Percentiles rank a stretch among this genome's conserved stretches.
Conservation (phyloP, 2,888 invertebrate genomes). For the Lingula anatina region DNA sequence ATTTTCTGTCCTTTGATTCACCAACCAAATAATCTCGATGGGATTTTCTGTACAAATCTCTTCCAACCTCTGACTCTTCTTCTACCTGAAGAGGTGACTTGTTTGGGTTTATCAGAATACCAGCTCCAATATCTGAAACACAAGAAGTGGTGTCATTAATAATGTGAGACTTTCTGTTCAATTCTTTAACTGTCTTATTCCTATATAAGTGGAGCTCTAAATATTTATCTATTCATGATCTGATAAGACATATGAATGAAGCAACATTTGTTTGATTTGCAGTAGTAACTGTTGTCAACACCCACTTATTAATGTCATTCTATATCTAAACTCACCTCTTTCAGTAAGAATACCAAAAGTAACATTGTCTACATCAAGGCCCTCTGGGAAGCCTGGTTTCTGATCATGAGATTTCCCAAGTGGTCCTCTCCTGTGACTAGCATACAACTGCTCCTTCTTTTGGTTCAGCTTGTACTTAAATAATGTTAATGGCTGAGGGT, state of each 20-base stretch:
- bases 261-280: not conserved
- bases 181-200: too few species aligned
- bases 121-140: slow-evolving; percentile 34
- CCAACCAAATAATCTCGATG: slow-evolving; percentile 42
- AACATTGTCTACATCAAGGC: slow-evolving; percentile 25
- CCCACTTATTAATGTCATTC: too few species aligned
- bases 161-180: too few species aligned
- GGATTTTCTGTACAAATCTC: slow-evolving; percentile 40
- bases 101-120: slow-evolving; percentile 47
- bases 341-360: slow-evolving; percentile 45
- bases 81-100: slow-evolving; percentile 38
- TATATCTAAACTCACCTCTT: too few species aligned
- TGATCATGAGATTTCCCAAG: slow-evolving; percentile 44
- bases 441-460: slow-evolving; percentile 37
- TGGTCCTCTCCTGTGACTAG: slow-evolving; percentile 33
- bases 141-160: too few species aligned
- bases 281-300: too few species aligned
- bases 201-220: too few species aligned
- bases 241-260: too few species aligned
- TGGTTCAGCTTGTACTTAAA: slow-evolving; percentile 38
- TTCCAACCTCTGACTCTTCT: slow-evolving; percentile 30
- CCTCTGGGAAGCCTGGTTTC: slow-evolving; percentile 27
- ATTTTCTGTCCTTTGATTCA: slow-evolving; percentile 36
- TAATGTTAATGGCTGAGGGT: slow-evolving; percentile 39
- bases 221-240: too few species aligned